phyloP scores from a whole-genome alignment of 2,113 vertebrate genomes.

The Cavia aperea region DNA sequence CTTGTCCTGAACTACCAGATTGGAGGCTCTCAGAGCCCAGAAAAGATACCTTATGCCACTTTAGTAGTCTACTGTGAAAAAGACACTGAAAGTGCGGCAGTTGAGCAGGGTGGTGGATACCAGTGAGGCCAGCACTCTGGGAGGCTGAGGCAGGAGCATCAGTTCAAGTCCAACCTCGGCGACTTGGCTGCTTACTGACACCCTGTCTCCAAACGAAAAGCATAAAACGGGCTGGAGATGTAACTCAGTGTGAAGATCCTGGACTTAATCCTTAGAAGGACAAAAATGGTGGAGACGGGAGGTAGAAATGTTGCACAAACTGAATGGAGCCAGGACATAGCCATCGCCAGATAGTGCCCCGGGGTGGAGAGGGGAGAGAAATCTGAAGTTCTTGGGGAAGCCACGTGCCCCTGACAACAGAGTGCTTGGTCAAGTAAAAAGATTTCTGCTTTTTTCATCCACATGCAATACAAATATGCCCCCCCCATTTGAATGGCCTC shows the following conservation, averaged over 20 bases:
- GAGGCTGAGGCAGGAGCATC: not conserved
- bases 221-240: not conserved
- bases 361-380: not conserved
- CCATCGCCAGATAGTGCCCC: not conserved
- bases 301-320: too few relatives aligned
- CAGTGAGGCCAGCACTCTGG: not conserved
- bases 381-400: not conserved
- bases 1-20: not conserved
- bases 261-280: not conserved
- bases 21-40: not conserved
- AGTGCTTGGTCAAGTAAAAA: not conserved
- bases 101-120: not conserved
- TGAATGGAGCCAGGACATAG: accelerated
- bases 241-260: not conserved
- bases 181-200: not conserved
- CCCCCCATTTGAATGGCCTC: conserved; percentile 44
- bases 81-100: not conserved
- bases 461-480: conserved; percentile 2
- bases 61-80: not conserved
- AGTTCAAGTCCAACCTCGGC: not conserved
- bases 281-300: not conserved
- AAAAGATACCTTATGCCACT: not conserved
- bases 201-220: not conserved
- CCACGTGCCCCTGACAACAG: not conserved
- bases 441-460: conserved; percentile 27